Percentiles rank a stretch among this genome's conserved stretches.
Conservation (phyloP, 1,140 invertebrate genomes). For the Steinernema khuongi region DNA sequence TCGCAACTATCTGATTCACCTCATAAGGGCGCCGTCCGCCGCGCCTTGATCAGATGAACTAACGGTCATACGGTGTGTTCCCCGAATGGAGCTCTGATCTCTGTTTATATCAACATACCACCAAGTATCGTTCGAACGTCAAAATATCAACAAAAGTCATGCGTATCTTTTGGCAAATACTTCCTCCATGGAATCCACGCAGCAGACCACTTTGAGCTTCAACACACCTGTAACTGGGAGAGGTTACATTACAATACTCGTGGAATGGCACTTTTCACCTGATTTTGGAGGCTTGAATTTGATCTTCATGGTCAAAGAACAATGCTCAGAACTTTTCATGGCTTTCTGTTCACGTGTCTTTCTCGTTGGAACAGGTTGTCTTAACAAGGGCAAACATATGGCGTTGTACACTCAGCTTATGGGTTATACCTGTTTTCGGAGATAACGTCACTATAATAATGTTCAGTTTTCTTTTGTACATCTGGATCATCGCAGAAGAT, state of each 20-base stretch:
- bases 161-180: too few species aligned
- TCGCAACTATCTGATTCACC: not conserved
- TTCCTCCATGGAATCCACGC: not conserved
- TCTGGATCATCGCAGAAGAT: constrained; percentile 3
- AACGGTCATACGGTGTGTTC: too few species aligned
- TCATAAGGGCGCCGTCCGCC: not conserved
- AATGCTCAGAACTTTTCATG: not conserved
- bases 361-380: not conserved
- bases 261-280: not conserved
- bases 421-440: not conserved
- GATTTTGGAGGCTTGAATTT: not conserved
- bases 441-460: not conserved
- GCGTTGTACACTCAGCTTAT: not conserved
- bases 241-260: not conserved
- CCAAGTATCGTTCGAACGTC: too few species aligned
- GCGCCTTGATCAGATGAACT: too few species aligned
- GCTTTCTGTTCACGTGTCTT: not conserved
- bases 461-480: not conserved
- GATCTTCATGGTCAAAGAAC: not conserved
- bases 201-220: not conserved
- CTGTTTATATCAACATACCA: too few species aligned
- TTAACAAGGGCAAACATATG: not conserved
- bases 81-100: too few species aligned
- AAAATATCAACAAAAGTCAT: too few species aligned
- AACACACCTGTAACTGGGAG: not conserved